phyloP scores from a whole-genome alignment of 1,140 invertebrate species.

The Yoshiicerus persimilis region DNA sequence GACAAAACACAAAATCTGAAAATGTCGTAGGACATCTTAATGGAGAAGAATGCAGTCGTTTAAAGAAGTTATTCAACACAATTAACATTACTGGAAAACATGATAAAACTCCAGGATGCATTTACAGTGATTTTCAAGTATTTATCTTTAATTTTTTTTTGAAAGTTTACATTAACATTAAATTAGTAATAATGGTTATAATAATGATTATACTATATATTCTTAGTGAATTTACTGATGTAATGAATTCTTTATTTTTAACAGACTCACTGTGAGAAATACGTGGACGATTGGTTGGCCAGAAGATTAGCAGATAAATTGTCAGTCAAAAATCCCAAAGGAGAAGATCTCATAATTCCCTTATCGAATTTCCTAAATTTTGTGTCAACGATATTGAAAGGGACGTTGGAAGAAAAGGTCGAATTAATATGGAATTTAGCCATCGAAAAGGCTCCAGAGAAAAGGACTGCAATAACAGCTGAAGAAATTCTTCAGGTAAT shows the following conservation, averaged over 20 bases:
- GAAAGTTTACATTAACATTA: no score
- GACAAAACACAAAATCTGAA: constrained; percentile 38
- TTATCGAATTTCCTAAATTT: constrained; percentile 35
- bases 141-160: not conserved
- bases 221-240: not conserved
- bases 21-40: constrained; percentile 18
- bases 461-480: constrained; percentile 23
- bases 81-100: constrained; percentile 14
- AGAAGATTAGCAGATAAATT: constrained; percentile 30
- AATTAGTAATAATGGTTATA: no score
- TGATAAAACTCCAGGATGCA: constrained; percentile 24
- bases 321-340: constrained; percentile 29
- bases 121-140: constrained; percentile 31
- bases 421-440: constrained; percentile 33
- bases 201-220: no score
- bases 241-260: not conserved
- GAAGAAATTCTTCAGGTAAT: constrained; percentile 40
- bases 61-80: constrained; percentile 34
- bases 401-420: constrained; percentile 42
- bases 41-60: constrained; percentile 23
- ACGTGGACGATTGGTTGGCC: constrained; percentile 45
- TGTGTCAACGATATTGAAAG: constrained; percentile 31
- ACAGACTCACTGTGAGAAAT: constrained; percentile 39
- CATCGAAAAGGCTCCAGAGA: not conserved
- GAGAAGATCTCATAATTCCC: constrained; percentile 24